These are phyloP conservation scores for Stegastes partitus DNA, from an alignment of 2,113 vertebrate species.

Conservation along the genomic window DNA sequence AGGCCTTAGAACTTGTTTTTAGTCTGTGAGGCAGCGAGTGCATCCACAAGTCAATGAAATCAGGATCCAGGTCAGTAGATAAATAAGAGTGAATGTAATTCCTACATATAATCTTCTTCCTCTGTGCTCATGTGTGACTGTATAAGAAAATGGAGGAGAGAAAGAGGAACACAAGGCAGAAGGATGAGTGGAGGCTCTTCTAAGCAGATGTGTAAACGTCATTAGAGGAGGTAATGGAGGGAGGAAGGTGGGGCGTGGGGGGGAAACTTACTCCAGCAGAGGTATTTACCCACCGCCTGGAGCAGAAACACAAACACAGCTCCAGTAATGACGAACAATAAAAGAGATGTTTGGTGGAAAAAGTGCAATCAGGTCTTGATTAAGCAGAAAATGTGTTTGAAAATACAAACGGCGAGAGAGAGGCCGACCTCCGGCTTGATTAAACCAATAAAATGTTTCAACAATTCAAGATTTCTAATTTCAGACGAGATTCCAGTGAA, in stretches of 20 bases:
- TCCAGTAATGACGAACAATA: conserved; percentile 62
- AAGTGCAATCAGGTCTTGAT: conserved; percentile 22
- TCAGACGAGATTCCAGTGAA: conserved; percentile 31
- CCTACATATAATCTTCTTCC: neutral
- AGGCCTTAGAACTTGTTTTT: neutral
- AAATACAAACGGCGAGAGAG: neutral
- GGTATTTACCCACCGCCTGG: conserved; percentile 81
- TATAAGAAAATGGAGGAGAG: conserved; percentile 15
- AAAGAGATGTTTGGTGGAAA: conserved; percentile 28
- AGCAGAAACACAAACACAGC: conserved; percentile 84
- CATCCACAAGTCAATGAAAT: neutral
- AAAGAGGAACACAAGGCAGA: conserved; percentile 19
- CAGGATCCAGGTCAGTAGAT: neutral
- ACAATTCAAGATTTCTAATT: conserved; percentile 26
- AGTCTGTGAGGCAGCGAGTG: too few relatives aligned
- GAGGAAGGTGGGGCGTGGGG: conserved; percentile 62
- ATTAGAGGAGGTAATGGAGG: conserved; percentile 82
- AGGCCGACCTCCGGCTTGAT: conserved; percentile 10
- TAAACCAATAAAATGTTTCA: conserved; percentile 19
- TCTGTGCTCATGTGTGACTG: conserved; percentile 1
- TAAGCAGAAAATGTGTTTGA: conserved; percentile 9
- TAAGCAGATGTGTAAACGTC: conserved; percentile 85
- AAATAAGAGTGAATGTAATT: neutral
- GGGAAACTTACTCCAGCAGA: conserved; percentile 64
- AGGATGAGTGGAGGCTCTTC: conserved; percentile 65